A percentile compares a stretch with the other conserved stretches of the same genome.
phyloP scores from a whole-genome alignment of 2,113 vertebrate genomes.

The Chamaetylas fuelleborni region DNA sequence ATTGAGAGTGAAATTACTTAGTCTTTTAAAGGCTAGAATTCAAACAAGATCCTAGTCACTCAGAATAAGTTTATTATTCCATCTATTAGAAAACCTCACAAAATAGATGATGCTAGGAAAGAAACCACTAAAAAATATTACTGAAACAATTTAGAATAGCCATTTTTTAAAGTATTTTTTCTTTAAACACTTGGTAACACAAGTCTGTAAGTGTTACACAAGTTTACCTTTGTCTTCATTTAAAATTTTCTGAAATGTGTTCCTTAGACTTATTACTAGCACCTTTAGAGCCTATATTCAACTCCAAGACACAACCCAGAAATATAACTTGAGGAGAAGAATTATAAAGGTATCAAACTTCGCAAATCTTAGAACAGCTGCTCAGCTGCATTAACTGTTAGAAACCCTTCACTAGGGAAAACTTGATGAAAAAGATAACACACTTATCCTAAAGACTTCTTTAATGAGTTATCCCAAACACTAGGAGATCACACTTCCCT shows the following conservation, averaged over 20 bases:
- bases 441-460: not conserved
- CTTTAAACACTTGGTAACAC: not conserved
- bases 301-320: not conserved
- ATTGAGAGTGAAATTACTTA: not conserved
- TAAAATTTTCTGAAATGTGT: not conserved
- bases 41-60: not conserved
- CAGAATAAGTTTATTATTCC: not conserved
- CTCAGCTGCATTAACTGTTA: not conserved
- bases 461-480: not conserved
- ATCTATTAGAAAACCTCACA: not conserved
- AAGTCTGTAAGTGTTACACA: not conserved
- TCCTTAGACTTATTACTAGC: not conserved
- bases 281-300: not conserved
- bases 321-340: not conserved
- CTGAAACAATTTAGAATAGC: not conserved
- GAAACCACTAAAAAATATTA: fast-evolving
- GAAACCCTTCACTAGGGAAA: not conserved
- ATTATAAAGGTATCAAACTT: not conserved
- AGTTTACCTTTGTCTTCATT: not conserved
- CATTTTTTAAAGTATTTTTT: not conserved
- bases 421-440: not conserved
- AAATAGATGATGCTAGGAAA: not conserved
- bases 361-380: not conserved
- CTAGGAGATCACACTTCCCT: not conserved
- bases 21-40: not conserved